Percentiles rank a stretch among this genome's conserved stretches.
phyloP scores from a whole-genome alignment of 2,113 vertebrate species.

The Peucedramus taeniatus region DNA sequence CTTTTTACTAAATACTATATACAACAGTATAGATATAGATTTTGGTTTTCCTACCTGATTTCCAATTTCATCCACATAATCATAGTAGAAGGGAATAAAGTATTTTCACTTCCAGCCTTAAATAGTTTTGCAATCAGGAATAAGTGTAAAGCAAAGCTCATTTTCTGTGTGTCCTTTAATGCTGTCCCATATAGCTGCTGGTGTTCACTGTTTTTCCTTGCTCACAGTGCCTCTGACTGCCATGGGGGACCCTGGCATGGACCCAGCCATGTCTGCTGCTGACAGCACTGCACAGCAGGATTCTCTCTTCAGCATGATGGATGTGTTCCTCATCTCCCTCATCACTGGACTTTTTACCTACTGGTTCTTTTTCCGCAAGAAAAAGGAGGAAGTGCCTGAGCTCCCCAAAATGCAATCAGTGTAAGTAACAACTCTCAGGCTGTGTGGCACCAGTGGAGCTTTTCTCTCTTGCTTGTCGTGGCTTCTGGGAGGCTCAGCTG shows the following conservation, averaged over 20 bases:
- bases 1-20: background rate
- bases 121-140: background rate
- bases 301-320: slow-evolving; percentile 82
- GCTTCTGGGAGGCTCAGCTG: background rate
- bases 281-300: slow-evolving; percentile 64
- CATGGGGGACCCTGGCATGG: slow-evolving; percentile 70
- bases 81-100: background rate
- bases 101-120: background rate
- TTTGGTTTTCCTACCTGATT: background rate
- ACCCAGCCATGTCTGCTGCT: background rate
- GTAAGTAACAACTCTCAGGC: slow-evolving; percentile 50
- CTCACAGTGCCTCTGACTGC: background rate
- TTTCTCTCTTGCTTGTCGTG: background rate
- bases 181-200: background rate
- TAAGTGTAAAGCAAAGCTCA: background rate
- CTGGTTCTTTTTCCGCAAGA: slow-evolving; percentile 91
- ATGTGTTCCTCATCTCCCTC: slow-evolving; percentile 86
- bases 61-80: background rate
- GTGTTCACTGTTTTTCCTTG: background rate
- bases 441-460: fast-evolving
- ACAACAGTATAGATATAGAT: background rate
- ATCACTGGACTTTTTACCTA: slow-evolving; percentile 85
- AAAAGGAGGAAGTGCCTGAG: slow-evolving; percentile 86
- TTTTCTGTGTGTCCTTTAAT: background rate
- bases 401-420: slow-evolving; percentile 81